Evolutionary conservation across 2,888 invertebrate genomes (phyloP).

Genomic region (Orchesellides sinensis): DNA sequence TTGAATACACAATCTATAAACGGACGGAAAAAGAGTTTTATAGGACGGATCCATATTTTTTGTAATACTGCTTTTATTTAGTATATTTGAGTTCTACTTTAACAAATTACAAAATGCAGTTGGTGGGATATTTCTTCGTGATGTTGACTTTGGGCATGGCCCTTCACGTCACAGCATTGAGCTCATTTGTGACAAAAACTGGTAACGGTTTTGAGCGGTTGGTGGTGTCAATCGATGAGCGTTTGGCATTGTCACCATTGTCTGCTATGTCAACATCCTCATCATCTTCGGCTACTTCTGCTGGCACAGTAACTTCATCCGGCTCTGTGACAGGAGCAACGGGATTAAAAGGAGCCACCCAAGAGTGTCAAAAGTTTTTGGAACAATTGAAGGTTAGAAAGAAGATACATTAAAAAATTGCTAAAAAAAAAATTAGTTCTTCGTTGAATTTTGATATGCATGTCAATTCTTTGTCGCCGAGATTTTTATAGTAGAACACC

Average conservation of each 20-base stretch:
- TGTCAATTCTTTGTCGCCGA: background rate
- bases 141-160: constrained; percentile 63
- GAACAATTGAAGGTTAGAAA: constrained; percentile 74
- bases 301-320: constrained; percentile 51
- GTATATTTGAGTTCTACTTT: constrained; percentile 5
- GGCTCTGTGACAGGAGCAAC: constrained; percentile 62
- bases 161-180: constrained; percentile 60
- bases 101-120: constrained; percentile 59
- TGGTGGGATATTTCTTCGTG: constrained; percentile 15
- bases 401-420: background rate
- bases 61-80: background rate
- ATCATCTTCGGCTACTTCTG: constrained; percentile 52
- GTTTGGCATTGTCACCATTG: constrained; percentile 70
- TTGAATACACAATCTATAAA: too few species aligned
- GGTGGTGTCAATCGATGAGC: constrained; percentile 75
- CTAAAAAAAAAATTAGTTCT: too few species aligned
- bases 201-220: constrained; percentile 74
- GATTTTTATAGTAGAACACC: too few species aligned
- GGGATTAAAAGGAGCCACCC: constrained; percentile 74
- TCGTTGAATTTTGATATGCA: background rate
- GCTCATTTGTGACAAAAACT: constrained; percentile 74
- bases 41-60: background rate
- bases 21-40: background rate
- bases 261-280: constrained; percentile 55
- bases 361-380: constrained; percentile 74